Percentiles rank a stretch among this genome's conserved stretches.
Evolutionary conservation across 2,797 vertebrate species (phyloP).

Genomic region (Stomatorhinus walkeri): DNA sequence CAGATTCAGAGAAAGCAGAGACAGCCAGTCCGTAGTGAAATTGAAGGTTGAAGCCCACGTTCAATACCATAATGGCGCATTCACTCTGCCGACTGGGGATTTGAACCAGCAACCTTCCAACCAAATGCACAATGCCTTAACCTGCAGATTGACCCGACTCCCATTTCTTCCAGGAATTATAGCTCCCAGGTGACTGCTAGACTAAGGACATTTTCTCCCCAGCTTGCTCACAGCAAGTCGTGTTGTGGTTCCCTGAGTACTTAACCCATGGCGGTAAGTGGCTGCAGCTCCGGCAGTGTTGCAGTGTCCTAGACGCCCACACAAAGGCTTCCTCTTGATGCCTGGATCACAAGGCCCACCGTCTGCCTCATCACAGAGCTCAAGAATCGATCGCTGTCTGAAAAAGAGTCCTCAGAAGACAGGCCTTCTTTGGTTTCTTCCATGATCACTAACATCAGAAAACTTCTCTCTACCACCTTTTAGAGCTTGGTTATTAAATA

Average conservation of each 20-base stretch:
- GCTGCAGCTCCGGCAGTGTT: not conserved
- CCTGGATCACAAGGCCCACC: not conserved
- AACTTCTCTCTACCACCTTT: not conserved
- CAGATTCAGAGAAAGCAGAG: not conserved
- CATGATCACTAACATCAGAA: not conserved
- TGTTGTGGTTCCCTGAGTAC: not conserved
- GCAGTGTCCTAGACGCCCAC: not conserved
- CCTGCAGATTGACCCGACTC: not conserved
- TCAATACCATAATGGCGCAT: not conserved
- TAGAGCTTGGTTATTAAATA: not conserved
- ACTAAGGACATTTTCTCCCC: not conserved
- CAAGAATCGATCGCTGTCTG: not conserved
- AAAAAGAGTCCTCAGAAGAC: not conserved
- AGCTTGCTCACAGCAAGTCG: not conserved
- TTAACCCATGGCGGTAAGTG: not conserved
- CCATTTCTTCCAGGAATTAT: not conserved
- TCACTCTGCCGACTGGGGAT: not conserved
- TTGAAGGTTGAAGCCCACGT: not conserved
- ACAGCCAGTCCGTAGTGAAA: not conserved
- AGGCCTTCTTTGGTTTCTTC: not conserved
- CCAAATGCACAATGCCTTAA: not conserved
- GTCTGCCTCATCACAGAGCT: not conserved
- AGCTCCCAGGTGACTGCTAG: not conserved
- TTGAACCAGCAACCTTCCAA: not conserved
- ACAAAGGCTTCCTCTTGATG: not conserved